Conservation (phyloP, 2,888 invertebrate species). For the Euplexia lucipara region DNA sequence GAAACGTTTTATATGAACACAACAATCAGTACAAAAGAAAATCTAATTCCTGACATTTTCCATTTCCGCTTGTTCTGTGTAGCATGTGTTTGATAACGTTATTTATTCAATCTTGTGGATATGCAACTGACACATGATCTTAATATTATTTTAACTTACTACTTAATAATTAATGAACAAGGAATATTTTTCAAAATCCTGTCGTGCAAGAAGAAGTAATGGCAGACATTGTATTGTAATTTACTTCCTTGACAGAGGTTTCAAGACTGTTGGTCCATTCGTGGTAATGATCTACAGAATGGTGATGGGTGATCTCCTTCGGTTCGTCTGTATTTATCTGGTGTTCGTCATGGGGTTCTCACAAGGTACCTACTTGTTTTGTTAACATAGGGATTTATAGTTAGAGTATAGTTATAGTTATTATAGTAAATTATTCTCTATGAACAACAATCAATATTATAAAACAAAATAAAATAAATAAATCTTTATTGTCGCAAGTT, state of each 20-base stretch:
- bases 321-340: conserved; percentile 98
- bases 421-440: no score
- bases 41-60: conserved; percentile 2
- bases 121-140: no score
- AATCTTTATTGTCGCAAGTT: no score
- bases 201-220: neutral
- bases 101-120: neutral
- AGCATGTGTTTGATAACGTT: neutral
- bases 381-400: no score
- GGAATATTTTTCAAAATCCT: no score
- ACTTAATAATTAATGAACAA: no score
- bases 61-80: conserved; percentile 10
- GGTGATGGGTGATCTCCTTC: conserved; percentile 98
- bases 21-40: conserved; percentile 8
- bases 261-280: conserved; percentile 99
- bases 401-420: no score
- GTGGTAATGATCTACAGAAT: conserved; percentile 99
- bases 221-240: neutral
- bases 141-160: no score
- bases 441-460: no score
- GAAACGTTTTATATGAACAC: no score
- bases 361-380: conserved; percentile 92
- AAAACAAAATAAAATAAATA: no score
- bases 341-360: conserved; percentile 99
- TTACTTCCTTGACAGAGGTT: conserved; percentile 92